phyloP scores from a whole-genome alignment of 2,797 vertebrate genomes.

The Coccyzus lansbergi region DNA sequence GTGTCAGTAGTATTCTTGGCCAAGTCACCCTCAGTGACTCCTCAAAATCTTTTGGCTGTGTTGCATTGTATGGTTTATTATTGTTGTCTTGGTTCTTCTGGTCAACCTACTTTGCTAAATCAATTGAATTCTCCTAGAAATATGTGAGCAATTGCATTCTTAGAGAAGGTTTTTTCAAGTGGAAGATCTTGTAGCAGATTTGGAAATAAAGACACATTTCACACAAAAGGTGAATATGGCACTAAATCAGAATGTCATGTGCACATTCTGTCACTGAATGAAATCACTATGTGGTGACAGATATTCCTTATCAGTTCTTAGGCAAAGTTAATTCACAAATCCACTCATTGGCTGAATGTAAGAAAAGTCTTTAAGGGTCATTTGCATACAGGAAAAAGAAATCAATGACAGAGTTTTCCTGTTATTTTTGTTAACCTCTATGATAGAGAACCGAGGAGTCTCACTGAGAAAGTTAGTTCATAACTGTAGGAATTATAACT shows the following conservation, averaged over 20 bases:
- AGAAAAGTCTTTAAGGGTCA: neutral
- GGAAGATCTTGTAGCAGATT: neutral
- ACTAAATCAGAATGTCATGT: neutral
- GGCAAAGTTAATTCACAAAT: neutral
- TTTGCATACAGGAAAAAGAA: neutral
- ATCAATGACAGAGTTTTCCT: neutral
- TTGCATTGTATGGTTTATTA: neutral
- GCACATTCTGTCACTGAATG: neutral
- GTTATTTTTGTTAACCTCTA: neutral
- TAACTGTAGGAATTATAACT: neutral
- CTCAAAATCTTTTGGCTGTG: neutral
- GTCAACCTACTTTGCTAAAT: neutral
- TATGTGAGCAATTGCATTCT: neutral
- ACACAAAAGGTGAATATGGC: neutral
- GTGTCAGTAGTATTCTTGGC: neutral
- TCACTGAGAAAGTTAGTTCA: neutral
- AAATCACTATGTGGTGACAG: neutral
- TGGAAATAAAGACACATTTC: neutral
- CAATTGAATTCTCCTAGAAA: neutral
- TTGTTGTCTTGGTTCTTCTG: neutral
- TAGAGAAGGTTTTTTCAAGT: neutral
- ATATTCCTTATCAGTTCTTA: neutral
- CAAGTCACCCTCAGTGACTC: neutral
- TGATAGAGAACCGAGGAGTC: neutral
- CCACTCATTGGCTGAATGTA: rapidly evolving